A percentile compares a stretch with the other conserved stretches of the same genome.
These are phyloP conservation scores for Balanococcus diminutus DNA, from an alignment of 2,888 invertebrate species.

Conservation along the genomic window DNA sequence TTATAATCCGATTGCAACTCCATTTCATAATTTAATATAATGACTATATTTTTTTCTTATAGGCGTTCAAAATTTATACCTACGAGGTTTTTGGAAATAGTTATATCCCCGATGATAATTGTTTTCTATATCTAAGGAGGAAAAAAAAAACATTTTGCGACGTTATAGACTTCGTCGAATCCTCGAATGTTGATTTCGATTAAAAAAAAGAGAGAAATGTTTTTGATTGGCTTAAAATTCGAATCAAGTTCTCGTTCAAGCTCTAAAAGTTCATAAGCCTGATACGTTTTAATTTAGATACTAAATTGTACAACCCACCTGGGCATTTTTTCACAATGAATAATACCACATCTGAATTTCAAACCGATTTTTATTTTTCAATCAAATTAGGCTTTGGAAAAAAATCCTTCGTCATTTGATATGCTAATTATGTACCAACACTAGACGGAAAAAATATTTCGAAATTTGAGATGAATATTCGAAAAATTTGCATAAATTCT, in stretches of 20 bases:
- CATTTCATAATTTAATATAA: conserved; percentile 25
- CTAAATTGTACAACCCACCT: not conserved
- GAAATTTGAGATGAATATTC: not conserved
- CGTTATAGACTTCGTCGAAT: not conserved
- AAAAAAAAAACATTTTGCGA: not conserved
- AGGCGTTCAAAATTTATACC: not conserved
- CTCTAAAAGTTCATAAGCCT: not conserved
- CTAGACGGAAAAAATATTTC: not conserved
- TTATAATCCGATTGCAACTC: conserved; percentile 4
- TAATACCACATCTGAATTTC: not conserved
- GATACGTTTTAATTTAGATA: not conserved
- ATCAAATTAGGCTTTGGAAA: not conserved
- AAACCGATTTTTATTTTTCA: not conserved
- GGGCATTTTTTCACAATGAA: not conserved
- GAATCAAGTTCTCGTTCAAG: not conserved
- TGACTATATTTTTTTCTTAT: no score
- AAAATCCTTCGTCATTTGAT: not conserved
- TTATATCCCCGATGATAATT: not conserved
- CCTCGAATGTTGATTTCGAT: not conserved
- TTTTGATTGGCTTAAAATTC: not conserved
- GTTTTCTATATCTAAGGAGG: not conserved
- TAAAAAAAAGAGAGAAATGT: not conserved
- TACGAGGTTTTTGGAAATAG: not conserved
- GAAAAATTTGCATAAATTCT: not conserved
- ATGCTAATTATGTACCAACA: not conserved